Evolutionary conservation across 2,113 vertebrate genomes (phyloP).

Genomic region (Columbina picui): DNA sequence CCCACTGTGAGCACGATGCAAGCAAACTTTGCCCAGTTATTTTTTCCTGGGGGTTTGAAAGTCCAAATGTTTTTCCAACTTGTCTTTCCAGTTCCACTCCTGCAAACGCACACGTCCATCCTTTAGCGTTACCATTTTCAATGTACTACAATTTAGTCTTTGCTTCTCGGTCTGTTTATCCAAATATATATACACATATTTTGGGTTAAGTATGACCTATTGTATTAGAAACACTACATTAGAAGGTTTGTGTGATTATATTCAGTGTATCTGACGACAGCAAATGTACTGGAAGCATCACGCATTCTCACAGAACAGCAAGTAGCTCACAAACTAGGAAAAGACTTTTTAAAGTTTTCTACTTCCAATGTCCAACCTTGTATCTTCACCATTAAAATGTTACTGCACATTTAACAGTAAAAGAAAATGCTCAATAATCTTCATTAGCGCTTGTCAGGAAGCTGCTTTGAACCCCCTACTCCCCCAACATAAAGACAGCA

Average conservation of each 20-base stretch:
- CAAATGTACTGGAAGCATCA: not conserved
- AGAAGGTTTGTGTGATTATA: not conserved
- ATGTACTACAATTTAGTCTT: not conserved
- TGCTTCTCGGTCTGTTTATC: not conserved
- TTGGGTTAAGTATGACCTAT: not conserved
- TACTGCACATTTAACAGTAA: not conserved
- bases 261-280: not conserved
- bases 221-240: not conserved
- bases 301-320: not conserved
- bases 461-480: not conserved
- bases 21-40: not conserved
- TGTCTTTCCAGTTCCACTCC: not conserved
- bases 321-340: not conserved
- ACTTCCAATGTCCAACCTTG: not conserved
- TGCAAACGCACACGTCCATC: not conserved
- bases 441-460: not conserved
- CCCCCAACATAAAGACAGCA: not conserved
- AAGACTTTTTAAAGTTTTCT: not conserved
- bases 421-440: not conserved
- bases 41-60: not conserved
- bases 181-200: not conserved
- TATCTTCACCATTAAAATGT: not conserved
- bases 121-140: not conserved
- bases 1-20: not conserved
- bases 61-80: not conserved